Base-by-base conservation (phyloP, 2,888 invertebrate genomes). In the Lithophane leautieri region DNA sequence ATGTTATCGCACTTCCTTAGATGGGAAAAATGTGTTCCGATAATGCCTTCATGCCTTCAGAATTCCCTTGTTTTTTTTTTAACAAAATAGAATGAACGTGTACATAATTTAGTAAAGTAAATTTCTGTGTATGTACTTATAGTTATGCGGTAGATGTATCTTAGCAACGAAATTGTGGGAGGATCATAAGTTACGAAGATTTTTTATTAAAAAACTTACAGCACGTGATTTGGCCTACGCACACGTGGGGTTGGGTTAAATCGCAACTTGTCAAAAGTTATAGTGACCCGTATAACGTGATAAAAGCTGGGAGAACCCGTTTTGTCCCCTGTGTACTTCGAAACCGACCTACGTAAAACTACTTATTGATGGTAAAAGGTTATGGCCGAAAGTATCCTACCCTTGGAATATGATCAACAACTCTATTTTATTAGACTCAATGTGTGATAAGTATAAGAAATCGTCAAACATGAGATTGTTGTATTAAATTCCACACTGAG, bases 21-120 rank as follows among this genome's bases (percentile, higher is more conserved):
- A 93, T 93, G 92, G 93, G 87, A 92, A 93, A 94, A 93, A 94
- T 94, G 92, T 94, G 93, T 93, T 93, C 89, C 89, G 91, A 92
- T 94, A 94, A 93, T 92, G 92, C 88, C 88, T 89, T 89, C 76
- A 93, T 92, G 92, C 88, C 88, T 89, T 89, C 76, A 89, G 88
- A 90, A 90, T 91, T 92, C 81, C 68, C 88, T 89, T 92, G 87
- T 90, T 86, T 89, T 86, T 89, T 86, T 34, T 87, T 85, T 79
- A 70, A 71, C 73, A 82, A 86, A 90, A 84, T 86, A 85, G 79
- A 77, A 70, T 28, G 70, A 71, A 44, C 44, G 22, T 77, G 58
- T 78, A 80, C 40, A 79, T 86, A 82, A 82, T 79, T 81, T 79
- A 76, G 70, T 67, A 69, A 70, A 80, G 78, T 81, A 77, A n/a